phyloP scores from a whole-genome alignment of 2,113 vertebrate genomes.

The Caranx melampygus region DNA sequence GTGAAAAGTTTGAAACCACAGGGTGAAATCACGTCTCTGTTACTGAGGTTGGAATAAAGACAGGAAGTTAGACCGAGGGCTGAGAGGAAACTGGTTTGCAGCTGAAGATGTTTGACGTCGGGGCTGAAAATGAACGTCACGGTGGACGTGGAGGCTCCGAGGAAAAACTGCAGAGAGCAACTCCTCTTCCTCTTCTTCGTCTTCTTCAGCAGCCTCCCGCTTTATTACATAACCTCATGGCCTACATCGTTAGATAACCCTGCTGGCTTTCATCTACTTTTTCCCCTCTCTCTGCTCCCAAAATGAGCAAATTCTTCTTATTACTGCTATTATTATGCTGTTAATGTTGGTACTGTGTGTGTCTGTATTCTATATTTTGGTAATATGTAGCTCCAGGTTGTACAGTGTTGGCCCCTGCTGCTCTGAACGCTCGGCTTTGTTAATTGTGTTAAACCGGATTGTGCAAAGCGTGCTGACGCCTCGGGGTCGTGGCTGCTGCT shows the following conservation, averaged over 20 bases:
- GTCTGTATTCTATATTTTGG: not conserved
- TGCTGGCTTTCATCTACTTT: slow-evolving; percentile 7
- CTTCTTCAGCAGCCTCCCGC: not conserved
- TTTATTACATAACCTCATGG: slow-evolving; percentile 24
- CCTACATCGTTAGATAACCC: slow-evolving; percentile 17
- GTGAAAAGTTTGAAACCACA: too few species aligned
- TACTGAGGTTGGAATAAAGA: not conserved
- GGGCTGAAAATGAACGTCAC: not conserved
- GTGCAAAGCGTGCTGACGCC: slow-evolving; percentile 17
- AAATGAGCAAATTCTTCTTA: not conserved
- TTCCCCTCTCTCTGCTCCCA: not conserved
- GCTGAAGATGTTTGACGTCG: not conserved
- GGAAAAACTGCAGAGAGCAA: slow-evolving; percentile 4
- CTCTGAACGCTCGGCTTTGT: slow-evolving; percentile 3
- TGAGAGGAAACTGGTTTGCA: too few species aligned
- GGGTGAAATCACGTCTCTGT: not conserved
- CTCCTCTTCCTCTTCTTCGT: not conserved
- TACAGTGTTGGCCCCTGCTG: slow-evolving; percentile 1
- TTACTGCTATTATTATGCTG: not conserved
- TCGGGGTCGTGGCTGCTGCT: slow-evolving; percentile 17
- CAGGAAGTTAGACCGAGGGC: not conserved
- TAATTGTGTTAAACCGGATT: slow-evolving; percentile 40
- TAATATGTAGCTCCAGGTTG: slow-evolving; percentile 17
- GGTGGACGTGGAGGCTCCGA: not conserved
- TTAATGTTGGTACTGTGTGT: slow-evolving; percentile 4